Evolutionary conservation across 2,888 invertebrate species (phyloP).

Genomic region (Hoplodrina blanda): DNA sequence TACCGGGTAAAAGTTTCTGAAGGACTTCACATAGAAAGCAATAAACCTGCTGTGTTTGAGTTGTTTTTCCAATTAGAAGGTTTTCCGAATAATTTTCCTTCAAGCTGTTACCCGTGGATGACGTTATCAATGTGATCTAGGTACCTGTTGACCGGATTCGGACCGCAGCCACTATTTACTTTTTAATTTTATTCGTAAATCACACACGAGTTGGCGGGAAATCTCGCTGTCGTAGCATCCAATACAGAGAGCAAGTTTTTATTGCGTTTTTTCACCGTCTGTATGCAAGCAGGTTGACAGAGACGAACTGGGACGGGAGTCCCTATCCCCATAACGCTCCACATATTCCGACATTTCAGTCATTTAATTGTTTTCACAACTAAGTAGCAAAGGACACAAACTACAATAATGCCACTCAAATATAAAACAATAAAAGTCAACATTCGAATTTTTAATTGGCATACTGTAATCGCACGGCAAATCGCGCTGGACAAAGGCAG

Average conservation of each 20-base stretch:
- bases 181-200: constrained; percentile 68
- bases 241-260: constrained; percentile 77
- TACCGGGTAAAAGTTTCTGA: neutral
- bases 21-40: neutral
- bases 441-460: constrained; percentile 65
- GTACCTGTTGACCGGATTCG: constrained; percentile 69
- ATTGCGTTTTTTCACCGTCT: constrained; percentile 78
- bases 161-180: constrained; percentile 67
- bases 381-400: constrained; percentile 18
- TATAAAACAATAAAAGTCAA: constrained; percentile 52
- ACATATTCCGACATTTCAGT: constrained; percentile 22
- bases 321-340: constrained; percentile 7
- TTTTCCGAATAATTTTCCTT: constrained; percentile 29
- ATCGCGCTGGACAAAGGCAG: constrained; percentile 69
- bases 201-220: constrained; percentile 80
- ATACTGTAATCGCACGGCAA: constrained; percentile 70
- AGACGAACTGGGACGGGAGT: constrained; percentile 70
- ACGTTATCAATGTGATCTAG: constrained; percentile 59
- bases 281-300: constrained; percentile 79
- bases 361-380: constrained; percentile 10
- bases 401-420: constrained; percentile 45
- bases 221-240: constrained; percentile 74
- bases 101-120: constrained; percentile 46
- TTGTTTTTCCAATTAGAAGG: constrained; percentile 48
- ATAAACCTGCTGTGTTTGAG: constrained; percentile 4